These are phyloP conservation scores for Patella ulyssiponensis DNA, from an alignment of 2,888 invertebrate genomes.

Conservation along the genomic window DNA sequence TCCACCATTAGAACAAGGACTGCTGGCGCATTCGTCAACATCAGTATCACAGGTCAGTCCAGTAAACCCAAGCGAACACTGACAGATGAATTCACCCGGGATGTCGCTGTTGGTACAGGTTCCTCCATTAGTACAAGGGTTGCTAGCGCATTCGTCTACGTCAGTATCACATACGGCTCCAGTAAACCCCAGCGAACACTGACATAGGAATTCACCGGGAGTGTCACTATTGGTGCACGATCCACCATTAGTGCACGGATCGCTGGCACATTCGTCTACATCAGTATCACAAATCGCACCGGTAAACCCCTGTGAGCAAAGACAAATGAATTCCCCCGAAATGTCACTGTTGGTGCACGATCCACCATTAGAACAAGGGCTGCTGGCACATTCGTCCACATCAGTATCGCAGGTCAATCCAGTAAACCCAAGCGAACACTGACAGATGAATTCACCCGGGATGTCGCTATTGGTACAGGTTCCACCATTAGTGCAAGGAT, in stretches of 20 bases:
- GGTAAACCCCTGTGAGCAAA: slow-evolving; percentile 38
- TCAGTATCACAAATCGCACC: slow-evolving; percentile 81
- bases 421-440: slow-evolving; percentile 27
- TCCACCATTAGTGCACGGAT: slow-evolving; percentile 92
- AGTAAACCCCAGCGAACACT: slow-evolving; percentile 4
- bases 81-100: slow-evolving; percentile 39
- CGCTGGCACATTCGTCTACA: slow-evolving; percentile 92
- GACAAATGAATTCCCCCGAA: no score
- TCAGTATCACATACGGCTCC: slow-evolving; percentile 93
- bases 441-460: slow-evolving; percentile 27
- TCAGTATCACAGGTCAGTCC: no score
- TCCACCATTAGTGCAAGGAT: slow-evolving; percentile 92
- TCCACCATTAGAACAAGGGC: slow-evolving; percentile 17
- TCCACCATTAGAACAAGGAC: no score
- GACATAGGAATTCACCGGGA: slow-evolving; percentile 35
- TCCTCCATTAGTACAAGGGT: slow-evolving; percentile 92
- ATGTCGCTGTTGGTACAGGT: slow-evolving; percentile 76
- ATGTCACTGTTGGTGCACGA: no score
- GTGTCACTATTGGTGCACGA: slow-evolving; percentile 76
- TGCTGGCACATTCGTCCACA: slow-evolving; percentile 33
- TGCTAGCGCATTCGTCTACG: slow-evolving; percentile 94
- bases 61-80: no score
- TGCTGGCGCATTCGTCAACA: no score
- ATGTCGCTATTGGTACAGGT: slow-evolving; percentile 76
- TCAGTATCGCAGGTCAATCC: slow-evolving; percentile 37